A percentile compares a stretch with the other conserved stretches of the same genome.
Conservation (phyloP, 64 coral and sea anemone genomes). For the Anthopleura sola region DNA sequence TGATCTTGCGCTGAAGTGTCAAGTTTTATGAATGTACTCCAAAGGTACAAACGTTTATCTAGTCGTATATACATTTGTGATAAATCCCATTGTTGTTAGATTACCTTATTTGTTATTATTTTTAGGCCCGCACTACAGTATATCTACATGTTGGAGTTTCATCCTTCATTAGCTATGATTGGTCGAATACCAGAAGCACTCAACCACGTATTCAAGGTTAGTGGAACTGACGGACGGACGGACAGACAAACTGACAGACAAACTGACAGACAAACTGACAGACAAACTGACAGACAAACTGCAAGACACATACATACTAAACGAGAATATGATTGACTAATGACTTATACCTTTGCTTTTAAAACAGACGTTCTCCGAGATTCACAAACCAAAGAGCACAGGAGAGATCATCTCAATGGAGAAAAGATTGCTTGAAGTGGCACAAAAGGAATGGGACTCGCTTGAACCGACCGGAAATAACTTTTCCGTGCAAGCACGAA, state of each 20-base stretch:
- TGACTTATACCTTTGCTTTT: not conserved
- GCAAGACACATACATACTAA: too few relatives aligned
- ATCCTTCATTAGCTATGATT: slow-evolving; percentile 81
- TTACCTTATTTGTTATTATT: not conserved
- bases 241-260: not conserved
- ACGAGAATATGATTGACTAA: not conserved
- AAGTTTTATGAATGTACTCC: too few relatives aligned
- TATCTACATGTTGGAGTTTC: slow-evolving; percentile 97
- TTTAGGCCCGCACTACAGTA: slow-evolving; percentile 84
- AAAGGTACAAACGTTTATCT: too few relatives aligned
- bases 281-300: too few relatives aligned
- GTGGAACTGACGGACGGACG: not conserved
- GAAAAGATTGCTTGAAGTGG: slow-evolving; percentile 70
- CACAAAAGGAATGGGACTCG: slow-evolving; percentile 90
- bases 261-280: not conserved
- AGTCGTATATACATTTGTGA: too few relatives aligned
- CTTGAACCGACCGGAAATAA: slow-evolving; percentile 71
- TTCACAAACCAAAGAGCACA: slow-evolving; percentile 76
- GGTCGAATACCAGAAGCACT: slow-evolving; percentile 59
- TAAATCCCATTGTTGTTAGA: too few relatives aligned
- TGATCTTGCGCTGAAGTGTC: too few relatives aligned
- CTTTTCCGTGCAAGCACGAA: slow-evolving; percentile 81
- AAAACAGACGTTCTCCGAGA: slow-evolving; percentile 54
- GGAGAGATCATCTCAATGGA: slow-evolving; percentile 91
- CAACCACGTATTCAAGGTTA: slow-evolving; percentile 72